Evolutionary conservation across 2,113 vertebrate species (phyloP).

Genomic region (Saccopteryx bilineata): DNA sequence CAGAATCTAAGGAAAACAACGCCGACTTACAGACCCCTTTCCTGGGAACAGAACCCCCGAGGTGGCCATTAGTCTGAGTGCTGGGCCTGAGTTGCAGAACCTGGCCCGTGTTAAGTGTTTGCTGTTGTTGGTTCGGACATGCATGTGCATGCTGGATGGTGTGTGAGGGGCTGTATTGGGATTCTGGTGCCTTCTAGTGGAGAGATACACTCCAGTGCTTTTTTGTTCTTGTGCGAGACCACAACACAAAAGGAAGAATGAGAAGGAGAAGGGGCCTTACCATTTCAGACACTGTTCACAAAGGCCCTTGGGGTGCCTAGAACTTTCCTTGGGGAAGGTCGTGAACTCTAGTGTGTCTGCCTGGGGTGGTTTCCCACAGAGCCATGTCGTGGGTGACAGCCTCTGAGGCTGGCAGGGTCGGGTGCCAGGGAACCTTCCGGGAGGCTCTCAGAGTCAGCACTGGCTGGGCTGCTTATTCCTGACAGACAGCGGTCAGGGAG

Average conservation of each 20-base stretch:
- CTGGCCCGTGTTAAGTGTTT: not conserved
- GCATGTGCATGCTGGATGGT: not conserved
- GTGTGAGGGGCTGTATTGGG: too few species aligned
- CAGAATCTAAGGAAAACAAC: not conserved
- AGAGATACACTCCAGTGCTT: not conserved
- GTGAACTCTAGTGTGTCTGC: not conserved
- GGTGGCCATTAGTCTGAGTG: too few species aligned
- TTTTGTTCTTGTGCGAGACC: not conserved
- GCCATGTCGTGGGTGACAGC: not conserved
- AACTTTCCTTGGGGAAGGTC: too few species aligned
- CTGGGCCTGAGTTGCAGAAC: too few species aligned
- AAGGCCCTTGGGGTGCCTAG: too few species aligned
- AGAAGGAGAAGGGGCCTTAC: not conserved
- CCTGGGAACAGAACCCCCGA: too few species aligned
- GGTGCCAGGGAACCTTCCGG: not conserved
- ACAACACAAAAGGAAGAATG: not conserved
- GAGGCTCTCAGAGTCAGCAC: not conserved
- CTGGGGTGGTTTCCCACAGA: not conserved
- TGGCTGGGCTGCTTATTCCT: not conserved
- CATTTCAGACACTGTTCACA: not conserved
- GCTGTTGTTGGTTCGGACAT: too few species aligned
- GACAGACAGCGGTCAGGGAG: too few species aligned
- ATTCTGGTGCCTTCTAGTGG: too few species aligned
- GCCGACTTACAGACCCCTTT: too few species aligned
- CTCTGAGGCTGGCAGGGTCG: not conserved